Conservation (phyloP, 2,797 vertebrate genomes). For the Anas bernieri region DNA sequence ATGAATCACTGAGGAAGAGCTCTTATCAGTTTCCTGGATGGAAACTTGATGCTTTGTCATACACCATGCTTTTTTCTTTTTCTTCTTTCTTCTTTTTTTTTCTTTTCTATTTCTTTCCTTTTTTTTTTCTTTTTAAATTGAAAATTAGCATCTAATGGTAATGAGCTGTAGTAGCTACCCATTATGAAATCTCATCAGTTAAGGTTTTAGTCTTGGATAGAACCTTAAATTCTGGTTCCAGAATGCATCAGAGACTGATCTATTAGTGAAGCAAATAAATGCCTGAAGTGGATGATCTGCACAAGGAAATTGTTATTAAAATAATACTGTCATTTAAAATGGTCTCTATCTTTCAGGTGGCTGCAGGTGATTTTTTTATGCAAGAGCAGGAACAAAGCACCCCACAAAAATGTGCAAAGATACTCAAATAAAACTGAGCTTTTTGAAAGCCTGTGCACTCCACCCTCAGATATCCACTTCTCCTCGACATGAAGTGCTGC, state of each 20-base stretch:
- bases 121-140: not conserved
- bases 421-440: not conserved
- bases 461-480: not conserved
- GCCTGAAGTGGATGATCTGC: not conserved
- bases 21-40: not conserved
- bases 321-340: not conserved
- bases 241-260: not conserved
- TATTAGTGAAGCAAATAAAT: not conserved
- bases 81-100: not conserved
- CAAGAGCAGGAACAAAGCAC: not conserved
- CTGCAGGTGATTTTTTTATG: not conserved
- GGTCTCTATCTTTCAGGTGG: not conserved
- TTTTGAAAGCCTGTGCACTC: not conserved
- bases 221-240: not conserved
- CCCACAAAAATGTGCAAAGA: not conserved
- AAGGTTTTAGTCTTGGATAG: not conserved
- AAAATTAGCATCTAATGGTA: not conserved
- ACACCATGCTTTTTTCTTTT: not conserved
- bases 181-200: not conserved
- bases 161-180: not conserved
- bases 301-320: not conserved
- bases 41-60: not conserved
- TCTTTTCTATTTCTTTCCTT: too few species aligned
- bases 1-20: not conserved
- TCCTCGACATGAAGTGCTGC: not conserved